phyloP scores from a whole-genome alignment of 2,888 invertebrate species.

The Chymomyza caudatula region DNA sequence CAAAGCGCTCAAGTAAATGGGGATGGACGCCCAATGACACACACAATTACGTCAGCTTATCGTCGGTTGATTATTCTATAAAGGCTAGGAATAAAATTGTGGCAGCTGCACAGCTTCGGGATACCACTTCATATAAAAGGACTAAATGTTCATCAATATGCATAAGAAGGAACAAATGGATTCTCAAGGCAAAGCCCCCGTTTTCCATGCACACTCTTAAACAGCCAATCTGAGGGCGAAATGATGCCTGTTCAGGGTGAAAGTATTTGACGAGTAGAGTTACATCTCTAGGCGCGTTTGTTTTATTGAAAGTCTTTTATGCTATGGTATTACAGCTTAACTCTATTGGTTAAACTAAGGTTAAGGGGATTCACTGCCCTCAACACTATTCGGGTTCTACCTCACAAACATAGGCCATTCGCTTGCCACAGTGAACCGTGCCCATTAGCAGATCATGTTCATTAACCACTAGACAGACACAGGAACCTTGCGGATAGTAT shows the following conservation, averaged over 20 bases:
- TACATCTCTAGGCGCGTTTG: background rate
- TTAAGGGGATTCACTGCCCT: too few species aligned
- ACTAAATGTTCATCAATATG: slow-evolving; percentile 34
- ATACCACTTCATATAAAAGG: slow-evolving; percentile 14
- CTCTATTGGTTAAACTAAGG: too few species aligned
- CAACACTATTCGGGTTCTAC: background rate
- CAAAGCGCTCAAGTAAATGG: background rate
- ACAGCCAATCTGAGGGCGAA: background rate
- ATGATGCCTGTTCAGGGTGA: background rate
- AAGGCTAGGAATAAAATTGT: slow-evolving; percentile 22
- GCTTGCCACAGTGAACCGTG: slow-evolving; percentile 17
- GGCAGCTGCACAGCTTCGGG: slow-evolving; percentile 50
- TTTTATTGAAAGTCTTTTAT: too few species aligned
- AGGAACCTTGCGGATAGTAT: slow-evolving; percentile 31
- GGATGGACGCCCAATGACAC: background rate
- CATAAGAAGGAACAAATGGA: slow-evolving; percentile 48
- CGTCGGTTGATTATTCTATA: slow-evolving; percentile 24
- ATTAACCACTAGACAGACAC: slow-evolving; percentile 38
- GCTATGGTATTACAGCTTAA: too few species aligned
- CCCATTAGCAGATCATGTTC: slow-evolving; percentile 32
- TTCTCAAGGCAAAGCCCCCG: too few species aligned
- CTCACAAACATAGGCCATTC: slow-evolving; percentile 52
- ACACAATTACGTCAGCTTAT: slow-evolving; percentile 17
- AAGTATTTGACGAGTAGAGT: background rate
- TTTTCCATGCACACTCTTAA: too few species aligned